phyloP scores from a whole-genome alignment of 2,797 vertebrate genomes.

The Microctenopoma stevenorrisi region DNA sequence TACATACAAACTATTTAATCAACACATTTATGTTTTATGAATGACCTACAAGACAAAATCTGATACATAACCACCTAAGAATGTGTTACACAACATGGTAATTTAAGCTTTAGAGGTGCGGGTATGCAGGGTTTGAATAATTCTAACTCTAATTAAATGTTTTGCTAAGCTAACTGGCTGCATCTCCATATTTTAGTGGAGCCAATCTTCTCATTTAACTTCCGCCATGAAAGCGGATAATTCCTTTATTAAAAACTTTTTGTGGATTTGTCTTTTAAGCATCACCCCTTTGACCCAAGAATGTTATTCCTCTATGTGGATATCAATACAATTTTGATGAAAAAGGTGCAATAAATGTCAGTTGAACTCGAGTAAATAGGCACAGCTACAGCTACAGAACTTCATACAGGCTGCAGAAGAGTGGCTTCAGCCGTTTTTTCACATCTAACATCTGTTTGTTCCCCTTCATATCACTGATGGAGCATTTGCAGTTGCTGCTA shows the following conservation, averaged over 20 bases:
- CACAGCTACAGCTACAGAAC: neutral
- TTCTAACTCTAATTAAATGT: no score
- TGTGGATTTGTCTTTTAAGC: neutral
- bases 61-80: no score
- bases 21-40: no score
- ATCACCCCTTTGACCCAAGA: constrained; percentile 43
- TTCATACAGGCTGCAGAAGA: neutral
- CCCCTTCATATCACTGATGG: constrained; percentile 11
- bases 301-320: constrained; percentile 56
- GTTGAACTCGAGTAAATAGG: constrained; percentile 10
- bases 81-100: no score
- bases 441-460: neutral
- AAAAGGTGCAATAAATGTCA: constrained; percentile 49
- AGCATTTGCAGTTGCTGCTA: constrained; percentile 8
- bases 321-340: constrained; percentile 40
- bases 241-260: neutral
- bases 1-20: no score
- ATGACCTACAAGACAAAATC: no score
- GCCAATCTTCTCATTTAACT: no score
- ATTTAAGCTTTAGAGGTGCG: no score
- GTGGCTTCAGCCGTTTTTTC: constrained; percentile 19
- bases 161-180: no score
- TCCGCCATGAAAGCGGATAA: neutral
- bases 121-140: no score
- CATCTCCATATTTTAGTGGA: no score